phyloP scores from a whole-genome alignment of 2,888 invertebrate genomes.

The Nymphalis c-album region DNA sequence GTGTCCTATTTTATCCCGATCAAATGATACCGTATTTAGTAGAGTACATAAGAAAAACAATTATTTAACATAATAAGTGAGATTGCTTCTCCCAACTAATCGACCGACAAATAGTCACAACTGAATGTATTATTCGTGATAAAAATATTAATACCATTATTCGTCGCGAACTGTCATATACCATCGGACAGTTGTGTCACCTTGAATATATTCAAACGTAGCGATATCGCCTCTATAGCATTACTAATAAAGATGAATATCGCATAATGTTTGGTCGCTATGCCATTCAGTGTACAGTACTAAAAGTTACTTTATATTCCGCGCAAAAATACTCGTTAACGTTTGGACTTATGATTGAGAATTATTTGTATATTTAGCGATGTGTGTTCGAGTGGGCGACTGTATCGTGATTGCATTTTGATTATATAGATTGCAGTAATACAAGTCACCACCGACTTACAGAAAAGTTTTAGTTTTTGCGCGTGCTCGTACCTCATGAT shows the following conservation, averaged over 20 bases:
- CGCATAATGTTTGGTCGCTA: constrained; percentile 11
- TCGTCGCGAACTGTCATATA: constrained; percentile 25
- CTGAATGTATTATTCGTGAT: constrained; percentile 14
- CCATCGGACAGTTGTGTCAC: constrained; percentile 30
- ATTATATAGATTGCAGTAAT: constrained; percentile 28
- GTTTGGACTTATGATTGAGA: background rate
- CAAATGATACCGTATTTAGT: too few species aligned
- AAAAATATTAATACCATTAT: constrained; percentile 20
- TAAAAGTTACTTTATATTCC: background rate
- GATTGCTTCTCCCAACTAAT: background rate
- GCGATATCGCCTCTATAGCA: background rate
- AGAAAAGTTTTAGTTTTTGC: constrained; percentile 20
- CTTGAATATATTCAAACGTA: constrained; percentile 5
- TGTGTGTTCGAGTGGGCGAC: too few species aligned
- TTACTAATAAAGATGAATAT: background rate
- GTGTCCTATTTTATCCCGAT: too few species aligned
- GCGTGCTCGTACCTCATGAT: constrained; percentile 14
- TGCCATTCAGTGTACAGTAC: constrained; percentile 4
- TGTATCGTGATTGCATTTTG: constrained; percentile 23
- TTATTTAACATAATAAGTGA: background rate
- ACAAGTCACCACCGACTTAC: constrained; percentile 26
- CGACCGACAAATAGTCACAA: background rate
- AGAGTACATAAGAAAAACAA: too few species aligned
- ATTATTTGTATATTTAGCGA: background rate
- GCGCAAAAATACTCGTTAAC: constrained; percentile 4